A percentile compares a stretch with the other conserved stretches of the same genome.
phyloP scores from a whole-genome alignment of 1,140 invertebrate species.

The Drosophila bifasciata region DNA sequence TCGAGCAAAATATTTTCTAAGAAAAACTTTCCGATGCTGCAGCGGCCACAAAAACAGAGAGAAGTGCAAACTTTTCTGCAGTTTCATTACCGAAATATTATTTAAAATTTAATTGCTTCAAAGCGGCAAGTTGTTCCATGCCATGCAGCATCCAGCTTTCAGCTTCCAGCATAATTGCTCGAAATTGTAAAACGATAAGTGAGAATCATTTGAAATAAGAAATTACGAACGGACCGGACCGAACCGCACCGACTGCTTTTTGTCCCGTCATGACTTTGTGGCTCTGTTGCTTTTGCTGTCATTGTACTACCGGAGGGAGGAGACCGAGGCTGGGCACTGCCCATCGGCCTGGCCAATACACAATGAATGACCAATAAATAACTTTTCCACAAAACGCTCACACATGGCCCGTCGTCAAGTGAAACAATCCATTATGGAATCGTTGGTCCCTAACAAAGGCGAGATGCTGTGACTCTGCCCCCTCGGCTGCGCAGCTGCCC shows the following conservation, averaged over 20 bases:
- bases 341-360: conserved; percentile 8
- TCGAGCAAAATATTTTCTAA: conserved; percentile 34
- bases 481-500: neutral
- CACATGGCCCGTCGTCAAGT: conserved; percentile 21
- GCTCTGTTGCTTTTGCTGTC: too few species aligned
- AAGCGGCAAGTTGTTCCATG: conserved; percentile 25
- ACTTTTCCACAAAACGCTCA: conserved; percentile 13
- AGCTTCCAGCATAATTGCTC: neutral
- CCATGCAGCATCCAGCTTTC: too few species aligned
- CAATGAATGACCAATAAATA: conserved; percentile 54
- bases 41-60: conserved; percentile 3
- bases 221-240: conserved; percentile 9
- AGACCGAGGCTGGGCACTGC: too few species aligned
- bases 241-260: conserved; percentile 20
- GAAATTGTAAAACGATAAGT: conserved; percentile 40
- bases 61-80: conserved; percentile 50
- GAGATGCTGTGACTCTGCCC: conserved; percentile 5
- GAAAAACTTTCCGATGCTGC: conserved; percentile 41
- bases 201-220: conserved; percentile 25
- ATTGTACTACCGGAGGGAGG: too few species aligned
- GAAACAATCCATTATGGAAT: conserved; percentile 69
- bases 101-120: conserved; percentile 67
- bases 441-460: conserved; percentile 12
- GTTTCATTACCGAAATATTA: conserved; percentile 44
- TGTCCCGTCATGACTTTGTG: conserved; percentile 45